Evolutionary conservation across 2,797 vertebrate species (phyloP).

Genomic region (Aldrovandia affinis): DNA sequence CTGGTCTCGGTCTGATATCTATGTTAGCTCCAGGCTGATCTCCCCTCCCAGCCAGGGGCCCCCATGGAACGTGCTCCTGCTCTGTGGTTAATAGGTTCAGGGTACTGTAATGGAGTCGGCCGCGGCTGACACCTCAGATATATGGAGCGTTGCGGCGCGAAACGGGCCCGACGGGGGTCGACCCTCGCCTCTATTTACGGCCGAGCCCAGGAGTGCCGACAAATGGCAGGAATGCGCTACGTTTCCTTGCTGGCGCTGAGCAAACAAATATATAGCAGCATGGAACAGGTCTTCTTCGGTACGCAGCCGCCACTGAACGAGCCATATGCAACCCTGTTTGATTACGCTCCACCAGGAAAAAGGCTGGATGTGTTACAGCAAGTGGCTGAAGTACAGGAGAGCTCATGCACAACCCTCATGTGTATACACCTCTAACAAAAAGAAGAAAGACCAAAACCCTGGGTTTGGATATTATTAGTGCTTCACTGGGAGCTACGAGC

Average conservation of each 20-base stretch:
- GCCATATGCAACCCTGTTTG: slow-evolving; percentile 71
- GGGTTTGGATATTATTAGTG: neutral
- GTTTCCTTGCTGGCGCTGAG: slow-evolving; percentile 26
- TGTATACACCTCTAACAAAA: neutral
- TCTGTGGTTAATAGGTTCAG: neutral
- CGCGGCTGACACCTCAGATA: slow-evolving; percentile 7
- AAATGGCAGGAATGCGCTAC: slow-evolving; percentile 38
- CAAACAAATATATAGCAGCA: neutral
- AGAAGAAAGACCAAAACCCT: neutral
- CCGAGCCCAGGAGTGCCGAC: slow-evolving; percentile 17
- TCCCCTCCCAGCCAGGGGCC: slow-evolving; percentile 27
- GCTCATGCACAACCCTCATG: neutral
- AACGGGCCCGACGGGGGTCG: neutral
- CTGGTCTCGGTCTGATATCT: slow-evolving; percentile 60
- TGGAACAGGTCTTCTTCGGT: neutral
- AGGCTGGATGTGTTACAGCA: neutral
- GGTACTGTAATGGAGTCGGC: neutral
- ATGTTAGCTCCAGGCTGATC: slow-evolving; percentile 53
- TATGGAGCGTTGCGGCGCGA: slow-evolving; percentile 6
- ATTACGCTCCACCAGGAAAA: slow-evolving; percentile 76
- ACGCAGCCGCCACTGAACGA: neutral
- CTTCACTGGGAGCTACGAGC: neutral
- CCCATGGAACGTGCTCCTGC: neutral
- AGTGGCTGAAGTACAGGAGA: slow-evolving; percentile 54
- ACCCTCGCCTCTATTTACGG: slow-evolving; percentile 1